These are phyloP conservation scores for Pseudomyrmex flavicornis DNA, from an alignment of 1,140 invertebrate species.

Conservation along the genomic window DNA sequence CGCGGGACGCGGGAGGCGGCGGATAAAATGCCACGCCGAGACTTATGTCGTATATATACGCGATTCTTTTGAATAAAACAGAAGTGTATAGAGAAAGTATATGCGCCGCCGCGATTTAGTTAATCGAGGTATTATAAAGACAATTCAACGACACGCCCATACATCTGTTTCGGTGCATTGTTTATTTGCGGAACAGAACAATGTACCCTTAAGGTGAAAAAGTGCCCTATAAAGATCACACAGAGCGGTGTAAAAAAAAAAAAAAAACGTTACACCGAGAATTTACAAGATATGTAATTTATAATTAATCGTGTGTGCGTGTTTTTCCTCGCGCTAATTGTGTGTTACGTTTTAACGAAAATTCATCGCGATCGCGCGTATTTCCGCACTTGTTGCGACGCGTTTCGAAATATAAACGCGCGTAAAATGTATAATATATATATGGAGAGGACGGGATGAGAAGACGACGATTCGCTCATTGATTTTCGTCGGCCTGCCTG, in stretches of 20 bases:
- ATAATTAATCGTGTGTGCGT: background rate
- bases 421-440: background rate
- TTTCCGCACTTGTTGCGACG: background rate
- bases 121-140: constrained; percentile 1
- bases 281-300: background rate
- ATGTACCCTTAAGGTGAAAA: no score
- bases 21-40: constrained; percentile 40
- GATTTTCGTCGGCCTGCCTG: constrained; percentile 35
- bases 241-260: no score
- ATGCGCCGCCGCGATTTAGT: constrained; percentile 10
- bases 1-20: constrained; percentile 7
- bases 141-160: no score
- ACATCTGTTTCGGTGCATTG: background rate
- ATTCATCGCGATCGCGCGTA: background rate
- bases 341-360: constrained; percentile 25
- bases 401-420: background rate
- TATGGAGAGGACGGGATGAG: no score
- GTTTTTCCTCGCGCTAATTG: background rate
- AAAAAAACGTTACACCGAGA: background rate
- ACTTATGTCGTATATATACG: constrained; percentile 15
- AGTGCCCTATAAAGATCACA: no score
- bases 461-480: constrained; percentile 23
- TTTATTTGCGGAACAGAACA: background rate
- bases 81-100: constrained; percentile 33
- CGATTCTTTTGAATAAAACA: constrained; percentile 61